Base-by-base conservation (phyloP, 2,113 vertebrate species). In the Pelusios castaneus region DNA sequence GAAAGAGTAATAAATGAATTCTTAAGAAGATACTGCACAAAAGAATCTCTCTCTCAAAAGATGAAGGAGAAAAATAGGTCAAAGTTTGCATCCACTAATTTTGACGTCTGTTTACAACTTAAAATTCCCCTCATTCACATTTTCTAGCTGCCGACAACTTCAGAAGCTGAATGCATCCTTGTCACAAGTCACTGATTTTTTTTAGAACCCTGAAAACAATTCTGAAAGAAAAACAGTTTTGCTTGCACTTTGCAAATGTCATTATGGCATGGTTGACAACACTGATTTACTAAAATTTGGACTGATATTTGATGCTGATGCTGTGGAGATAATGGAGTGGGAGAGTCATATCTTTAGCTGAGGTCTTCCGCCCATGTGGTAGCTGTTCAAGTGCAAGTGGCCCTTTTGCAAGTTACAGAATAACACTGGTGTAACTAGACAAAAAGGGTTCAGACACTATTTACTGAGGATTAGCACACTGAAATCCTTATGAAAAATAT, bases 221-320 rank as follows among this genome's bases (percentile, higher is more conserved):
- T 70, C n/a, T 21, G 34, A 38, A 38, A 38, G 63, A 70, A 67
- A 3, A 34, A 63, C 63, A 70, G 63, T 38, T n/a, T 70, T n/a
- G n/a, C n/a, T 70, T 38, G 19, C 34, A 70, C n/a, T 9, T 31
- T 29, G 5, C 16, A 9, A 89, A 51, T 2, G 3, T 78, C 80
- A 87, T 56, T 51, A 22, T 55, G 2, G 2, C 5, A 19, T 1
- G 6, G 27, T 22, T 38, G 54, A 34, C 0, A 75, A 41, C 34
- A 55, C 3, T 70, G n/a, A 38, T 38, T 34, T 52, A 51, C 45
- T 3, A 56, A 27, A 77, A 56, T 51, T 14, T 25, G 2, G 0
- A 55, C 29, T 31, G 67, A 9, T 6, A 38, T 9, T n/a, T 70
- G 63, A 70, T 70, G 19, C n/a, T 70, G 24, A 76, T 27, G 38